A percentile compares a stretch with the other conserved stretches of the same genome.
Evolutionary conservation across 2,888 invertebrate genomes (phyloP).

Genomic region (Crossocerus cetratus): DNA sequence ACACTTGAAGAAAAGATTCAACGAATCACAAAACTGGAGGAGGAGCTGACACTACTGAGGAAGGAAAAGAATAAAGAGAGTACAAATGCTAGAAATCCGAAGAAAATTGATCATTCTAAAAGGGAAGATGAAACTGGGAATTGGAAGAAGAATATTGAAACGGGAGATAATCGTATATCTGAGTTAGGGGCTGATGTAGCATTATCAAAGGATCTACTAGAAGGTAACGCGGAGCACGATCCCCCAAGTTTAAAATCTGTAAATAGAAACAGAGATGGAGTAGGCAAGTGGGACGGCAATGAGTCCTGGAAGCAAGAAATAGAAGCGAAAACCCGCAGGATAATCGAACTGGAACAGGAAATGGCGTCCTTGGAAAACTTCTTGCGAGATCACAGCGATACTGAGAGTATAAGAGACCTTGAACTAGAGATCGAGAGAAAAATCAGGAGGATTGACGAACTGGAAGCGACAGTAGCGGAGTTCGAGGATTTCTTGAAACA

Average conservation of each 20-base stretch:
- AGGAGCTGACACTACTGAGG: conserved; percentile 64
- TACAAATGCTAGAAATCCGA: too few species aligned
- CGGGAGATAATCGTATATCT: conserved; percentile 8
- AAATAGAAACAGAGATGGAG: not conserved
- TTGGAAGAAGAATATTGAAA: conserved; percentile 24
- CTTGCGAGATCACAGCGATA: conserved; percentile 79
- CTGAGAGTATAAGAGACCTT: conserved; percentile 80
- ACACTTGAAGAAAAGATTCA: conserved; percentile 75
- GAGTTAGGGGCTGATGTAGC: conserved; percentile 37
- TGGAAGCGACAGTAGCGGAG: conserved; percentile 85
- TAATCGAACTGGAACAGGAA: conserved; percentile 80
- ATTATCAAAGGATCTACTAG: conserved; percentile 7
- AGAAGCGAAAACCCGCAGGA: conserved; percentile 78
- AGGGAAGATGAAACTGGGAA: conserved; percentile 34
- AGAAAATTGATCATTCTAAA: not conserved
- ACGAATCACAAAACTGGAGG: conserved; percentile 79
- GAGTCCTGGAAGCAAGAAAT: conserved; percentile 48
- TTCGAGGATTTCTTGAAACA: conserved; percentile 78
- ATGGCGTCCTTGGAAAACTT: conserved; percentile 79
- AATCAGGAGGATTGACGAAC: conserved; percentile 85
- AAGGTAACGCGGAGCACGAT: conserved; percentile 4
- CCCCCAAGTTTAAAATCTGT: not conserved
- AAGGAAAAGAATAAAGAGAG: too few species aligned
- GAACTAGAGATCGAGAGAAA: conserved; percentile 80
- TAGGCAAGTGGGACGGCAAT: conserved; percentile 3